A percentile compares a stretch with the other conserved stretches of the same genome.
phyloP scores from a whole-genome alignment of 1,140 invertebrate genomes.

The Phymastichus coffea region DNA sequence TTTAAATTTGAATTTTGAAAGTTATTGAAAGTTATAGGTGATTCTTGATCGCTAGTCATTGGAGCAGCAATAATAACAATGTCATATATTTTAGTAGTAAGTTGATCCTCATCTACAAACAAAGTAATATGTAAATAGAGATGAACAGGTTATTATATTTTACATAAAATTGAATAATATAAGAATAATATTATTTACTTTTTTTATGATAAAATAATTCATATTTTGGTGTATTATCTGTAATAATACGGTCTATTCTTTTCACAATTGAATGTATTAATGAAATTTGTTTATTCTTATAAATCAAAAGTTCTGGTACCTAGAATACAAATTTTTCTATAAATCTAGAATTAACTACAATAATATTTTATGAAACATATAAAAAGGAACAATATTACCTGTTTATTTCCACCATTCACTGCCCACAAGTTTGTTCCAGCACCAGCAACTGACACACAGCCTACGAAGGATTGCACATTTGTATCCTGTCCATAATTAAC shows the following conservation, averaged over 20 bases:
- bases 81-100: constrained; percentile 54
- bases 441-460: constrained; percentile 61
- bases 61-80: constrained; percentile 65
- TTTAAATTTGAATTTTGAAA: constrained; percentile 40
- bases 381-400: constrained; percentile 45
- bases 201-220: constrained; percentile 16
- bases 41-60: constrained; percentile 52
- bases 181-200: neutral
- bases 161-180: constrained; percentile 1
- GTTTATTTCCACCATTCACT: constrained; percentile 65
- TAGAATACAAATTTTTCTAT: constrained; percentile 21
- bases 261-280: constrained; percentile 45
- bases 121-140: neutral
- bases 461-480: constrained; percentile 64
- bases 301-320: constrained; percentile 46
- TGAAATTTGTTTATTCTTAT: constrained; percentile 45
- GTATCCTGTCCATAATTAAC: constrained; percentile 68
- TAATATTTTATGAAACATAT: neutral
- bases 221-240: constrained; percentile 17
- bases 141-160: constrained; percentile 13
- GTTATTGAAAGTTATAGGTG: constrained; percentile 40
- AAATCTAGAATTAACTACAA: neutral
- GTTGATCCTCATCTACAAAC: constrained; percentile 36
- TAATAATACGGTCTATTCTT: constrained; percentile 37
- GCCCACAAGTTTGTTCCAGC: constrained; percentile 60